Evolutionary conservation across 2,797 vertebrate genomes (phyloP), one percentile per base, ranked within the genome.

Genomic region (Cuniculus paca): DNA sequence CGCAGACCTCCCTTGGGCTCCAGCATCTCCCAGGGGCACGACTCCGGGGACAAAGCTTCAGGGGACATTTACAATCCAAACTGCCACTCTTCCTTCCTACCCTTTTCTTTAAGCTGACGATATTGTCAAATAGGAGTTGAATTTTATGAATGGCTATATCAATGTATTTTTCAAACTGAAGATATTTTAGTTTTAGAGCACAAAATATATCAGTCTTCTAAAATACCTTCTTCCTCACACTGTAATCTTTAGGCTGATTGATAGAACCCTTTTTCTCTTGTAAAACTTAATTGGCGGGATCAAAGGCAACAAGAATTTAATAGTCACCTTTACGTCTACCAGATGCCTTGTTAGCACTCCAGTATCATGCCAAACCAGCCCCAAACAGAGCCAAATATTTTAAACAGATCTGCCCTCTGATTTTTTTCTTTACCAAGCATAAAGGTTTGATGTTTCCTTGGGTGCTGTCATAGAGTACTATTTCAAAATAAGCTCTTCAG

Each of bases 211-310:
- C 68, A 84, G 16, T 83, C 34, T 92, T 80, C 75, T 61, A 81
- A 92, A 92, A 58, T 78, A 85, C 60, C 17, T 70, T 88, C 20
- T 89, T 84, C 9, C 65, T 85, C 81, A 95, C 92, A 78, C 72
- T 93, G 42, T 85, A 77, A 81, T 54, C 17, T 90, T 81, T 86
- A 56, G 87, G 28, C 72, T 85, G 75, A 80, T 39, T 93, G 74
- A 82, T 68, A 85, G n/a, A 90, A 95, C 14, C 39, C 68, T 95
- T 97, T 39, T 90, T 84, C 28, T 97, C 88, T 97, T 28, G 45
- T 97, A 97, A 98, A 97, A 96, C 52, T 85, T 79, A 98, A 97
- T 50, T 96, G 95, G 88, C 2, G 80, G 96, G 93, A 98, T 98
- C 94, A 98, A 98, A 98, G 78, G 11, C 60, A 56, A 81, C 39